Base-by-base conservation (phyloP, 2,797 vertebrate species). In the Takifugu ocellatus region DNA sequence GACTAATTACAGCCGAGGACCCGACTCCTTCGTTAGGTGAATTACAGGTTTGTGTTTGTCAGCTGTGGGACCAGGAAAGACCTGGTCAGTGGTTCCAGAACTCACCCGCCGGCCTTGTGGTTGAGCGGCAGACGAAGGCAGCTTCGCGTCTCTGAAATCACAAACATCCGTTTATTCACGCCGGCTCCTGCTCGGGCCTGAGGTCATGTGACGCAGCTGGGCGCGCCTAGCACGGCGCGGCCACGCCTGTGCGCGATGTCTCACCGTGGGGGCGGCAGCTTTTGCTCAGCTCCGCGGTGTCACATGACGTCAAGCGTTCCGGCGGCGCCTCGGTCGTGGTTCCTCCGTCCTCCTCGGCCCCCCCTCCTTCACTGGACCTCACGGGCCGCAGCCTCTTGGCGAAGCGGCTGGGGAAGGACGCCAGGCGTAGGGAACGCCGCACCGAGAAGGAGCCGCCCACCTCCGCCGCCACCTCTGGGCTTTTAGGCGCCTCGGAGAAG, bases 371-470 rank as follows among this genome's bases (percentile, higher is more conserved):
- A 67, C 70, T 43, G 2, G 16, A 42, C 61, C 66, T 48, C 6
- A 58, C 77, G 1, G 81, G 82, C 53, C 89, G 76, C 31, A 74
- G 59, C 66, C 84, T 90, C 73, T 91, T 95, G 79, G 66, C 94
- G 62, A 62, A 98, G 81, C 91, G 95, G 80, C 92, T 90, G 6
- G 92, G 92, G 62, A 91, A 93, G 5, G 96, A 94, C 58, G 96
- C 96, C 80, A 99, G 90, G 54, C 96, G 95, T 10, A 93, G 90
- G 16, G 97, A 99, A 3, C 97, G 94, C 16, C 97, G 90, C 3
- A 99, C 95, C 0, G 94, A 93, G 52, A 94, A 88, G 68, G 63
- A 16, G 76, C 83, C 72, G 46, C 87, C 24, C 83, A 90, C 82
- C 51, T 91, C 86, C 0, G 51, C 25, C 0, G 54, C 1, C 26